A percentile compares a stretch with the other conserved stretches of the same genome.
These are phyloP conservation scores for Xyrauchen texanus DNA, from an alignment of 2,113 vertebrate species.

Conservation along the genomic window DNA sequence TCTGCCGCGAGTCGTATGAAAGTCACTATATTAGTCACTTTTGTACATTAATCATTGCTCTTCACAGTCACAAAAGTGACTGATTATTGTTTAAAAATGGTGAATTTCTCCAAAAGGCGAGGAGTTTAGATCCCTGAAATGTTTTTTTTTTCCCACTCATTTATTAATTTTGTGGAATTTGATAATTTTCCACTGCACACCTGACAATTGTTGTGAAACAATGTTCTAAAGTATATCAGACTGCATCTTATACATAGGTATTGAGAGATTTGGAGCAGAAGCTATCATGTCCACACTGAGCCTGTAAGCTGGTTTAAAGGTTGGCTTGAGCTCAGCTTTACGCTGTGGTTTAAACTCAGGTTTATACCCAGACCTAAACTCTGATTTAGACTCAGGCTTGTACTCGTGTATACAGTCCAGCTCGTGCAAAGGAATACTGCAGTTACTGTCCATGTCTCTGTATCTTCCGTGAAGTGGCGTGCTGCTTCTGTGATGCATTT, in stretches of 20 bases:
- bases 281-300: constrained; percentile 62
- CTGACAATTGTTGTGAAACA: too few relatives aligned
- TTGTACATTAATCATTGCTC: too few relatives aligned
- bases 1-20: too few relatives aligned
- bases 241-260: constrained; percentile 9
- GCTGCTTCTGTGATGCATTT: constrained; percentile 17
- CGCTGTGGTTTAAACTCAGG: not conserved
- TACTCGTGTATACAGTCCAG: constrained; percentile 8
- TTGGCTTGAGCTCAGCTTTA: constrained; percentile 19
- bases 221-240: constrained; percentile 5
- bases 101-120: too few relatives aligned
- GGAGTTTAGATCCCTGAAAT: too few relatives aligned
- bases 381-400: constrained; percentile 29
- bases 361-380: constrained; percentile 46
- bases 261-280: constrained; percentile 71
- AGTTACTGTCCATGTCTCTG: constrained; percentile 59
- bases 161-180: too few relatives aligned
- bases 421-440: constrained; percentile 1
- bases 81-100: too few relatives aligned
- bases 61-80: too few relatives aligned
- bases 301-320: constrained; percentile 33
- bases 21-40: too few relatives aligned
- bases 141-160: too few relatives aligned
- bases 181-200: too few relatives aligned
- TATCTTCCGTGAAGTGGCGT: not conserved